Evolutionary conservation across 2,888 invertebrate genomes (phyloP), one percentile per base, ranked within the genome.

Genomic region (Ornithoptera alexandrae): DNA sequence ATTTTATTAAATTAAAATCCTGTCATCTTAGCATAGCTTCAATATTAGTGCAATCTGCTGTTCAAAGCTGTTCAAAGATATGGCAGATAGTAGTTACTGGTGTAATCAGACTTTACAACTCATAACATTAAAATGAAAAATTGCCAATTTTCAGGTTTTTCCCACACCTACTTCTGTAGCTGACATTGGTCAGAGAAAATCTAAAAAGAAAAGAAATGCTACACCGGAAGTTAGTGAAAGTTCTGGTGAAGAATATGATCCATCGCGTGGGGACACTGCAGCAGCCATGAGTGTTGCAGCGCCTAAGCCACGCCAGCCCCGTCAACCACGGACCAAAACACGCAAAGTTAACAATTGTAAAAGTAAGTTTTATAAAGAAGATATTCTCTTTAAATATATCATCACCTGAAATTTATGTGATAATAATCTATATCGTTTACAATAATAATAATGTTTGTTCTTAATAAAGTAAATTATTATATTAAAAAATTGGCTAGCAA

Each of bases 241-340:
- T 72, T 93, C 93, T 4, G 93, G 93, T 64, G 93, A 93, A 75
- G 93, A 93, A 76, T 93, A 93, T 68, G 90, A 92, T 73, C 92
- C 93, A 5, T 77, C 85, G 12, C 82, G 85, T 6, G 90, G 89
- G 0, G 92, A 91, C 70, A 88, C 88, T 6, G 83, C 88, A 5
- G 86, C 89, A 2, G 84, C 84, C 10, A 89, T 90, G 83, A 90
- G 88, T 73, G 88, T 91, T 50, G 91, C 86, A 1, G 88, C 92
- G 3, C 87, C 91, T 4, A 92, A 90, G 72, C 81, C 89, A 15
- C 82, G 88, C n/a, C 85, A 88, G 53, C 75, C 85, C 68, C 85
- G 67, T 50, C 78, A 88, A 50, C 75, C 85, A 68, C 85, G 67
- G 59, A 78, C 84, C 70, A 86, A 83, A 74, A 78, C 81, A 72